These are phyloP conservation scores for Danio rerio DNA, from an alignment of 2,113 vertebrate species.

Conservation along the genomic window DNA sequence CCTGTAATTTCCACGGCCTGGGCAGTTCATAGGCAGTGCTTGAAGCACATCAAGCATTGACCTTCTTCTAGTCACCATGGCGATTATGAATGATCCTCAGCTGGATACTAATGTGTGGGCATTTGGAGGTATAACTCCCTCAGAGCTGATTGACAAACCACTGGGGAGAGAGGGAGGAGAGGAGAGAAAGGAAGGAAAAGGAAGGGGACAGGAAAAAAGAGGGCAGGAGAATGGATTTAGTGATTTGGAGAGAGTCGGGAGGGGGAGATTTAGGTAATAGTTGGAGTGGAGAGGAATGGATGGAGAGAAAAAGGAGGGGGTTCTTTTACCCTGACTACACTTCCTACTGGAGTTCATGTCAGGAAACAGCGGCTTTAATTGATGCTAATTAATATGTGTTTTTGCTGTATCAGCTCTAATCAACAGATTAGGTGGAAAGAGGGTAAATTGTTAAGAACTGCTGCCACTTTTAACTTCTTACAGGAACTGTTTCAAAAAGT, in stretches of 20 bases:
- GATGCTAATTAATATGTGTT: conserved; percentile 68
- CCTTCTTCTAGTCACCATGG: conserved; percentile 51
- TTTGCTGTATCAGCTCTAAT: conserved; percentile 62
- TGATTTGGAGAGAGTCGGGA: conserved; percentile 38
- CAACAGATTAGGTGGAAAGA: conserved; percentile 52
- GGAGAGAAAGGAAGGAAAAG: conserved; percentile 51
- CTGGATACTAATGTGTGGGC: conserved; percentile 46
- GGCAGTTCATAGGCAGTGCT: conserved; percentile 34
- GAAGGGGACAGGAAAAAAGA: conserved; percentile 44
- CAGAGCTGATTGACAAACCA: conserved; percentile 47
- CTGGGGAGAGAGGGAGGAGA: conserved; percentile 46
- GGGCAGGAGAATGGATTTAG: conserved; percentile 46
- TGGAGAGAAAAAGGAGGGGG: conserved; percentile 27
- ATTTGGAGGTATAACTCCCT: conserved; percentile 44
- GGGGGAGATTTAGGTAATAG: conserved; percentile 46
- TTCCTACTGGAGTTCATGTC: conserved; percentile 60
- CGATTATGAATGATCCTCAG: conserved; percentile 53
- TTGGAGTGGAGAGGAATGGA: conserved; percentile 50
- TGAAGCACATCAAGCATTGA: conserved; percentile 42
- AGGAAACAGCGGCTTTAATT: conserved; percentile 63
- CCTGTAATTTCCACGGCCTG: conserved; percentile 30
- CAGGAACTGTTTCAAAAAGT: background rate
- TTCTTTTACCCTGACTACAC: conserved; percentile 42
- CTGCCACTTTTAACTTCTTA: background rate
- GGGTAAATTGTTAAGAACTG: background rate